phyloP scores from a whole-genome alignment of 2,888 invertebrate species.

The Pristionchus japonicus region DNA sequence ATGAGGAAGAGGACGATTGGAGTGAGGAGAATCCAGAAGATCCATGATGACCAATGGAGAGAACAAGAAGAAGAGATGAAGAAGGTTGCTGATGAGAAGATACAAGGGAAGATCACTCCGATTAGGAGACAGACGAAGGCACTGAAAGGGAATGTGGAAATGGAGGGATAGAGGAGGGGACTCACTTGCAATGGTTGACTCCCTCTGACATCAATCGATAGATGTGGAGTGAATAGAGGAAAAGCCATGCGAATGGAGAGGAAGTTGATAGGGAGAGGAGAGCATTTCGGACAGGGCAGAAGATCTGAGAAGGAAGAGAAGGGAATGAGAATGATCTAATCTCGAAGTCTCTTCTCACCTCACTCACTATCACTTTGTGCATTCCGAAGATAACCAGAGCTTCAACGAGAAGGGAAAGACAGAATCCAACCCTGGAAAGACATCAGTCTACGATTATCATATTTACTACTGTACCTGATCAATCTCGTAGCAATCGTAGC shows the following conservation, averaged over 20 bases:
- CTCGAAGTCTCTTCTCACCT: constrained; percentile 49
- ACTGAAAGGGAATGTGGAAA: constrained; percentile 49
- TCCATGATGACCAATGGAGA: constrained; percentile 57
- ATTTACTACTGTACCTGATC: constrained; percentile 5
- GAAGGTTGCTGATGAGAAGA: constrained; percentile 62
- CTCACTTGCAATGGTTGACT: constrained; percentile 56
- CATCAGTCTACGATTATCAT: constrained; percentile 6
- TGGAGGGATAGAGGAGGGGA: background rate
- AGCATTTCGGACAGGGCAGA: constrained; percentile 69
- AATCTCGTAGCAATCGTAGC: constrained; percentile 7
- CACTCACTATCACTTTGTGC: constrained; percentile 63
- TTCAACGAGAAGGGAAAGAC: constrained; percentile 67
- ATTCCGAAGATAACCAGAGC: constrained; percentile 63
- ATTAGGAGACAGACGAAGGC: constrained; percentile 60
- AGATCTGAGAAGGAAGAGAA: constrained; percentile 52
- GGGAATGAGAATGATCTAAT: background rate
- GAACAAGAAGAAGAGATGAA: constrained; percentile 61
- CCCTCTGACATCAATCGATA: constrained; percentile 67
- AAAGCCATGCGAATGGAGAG: constrained; percentile 70
- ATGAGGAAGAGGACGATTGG: constrained; percentile 68
- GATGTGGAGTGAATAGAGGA: constrained; percentile 66
- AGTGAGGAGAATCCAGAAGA: constrained; percentile 68
- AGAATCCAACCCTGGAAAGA: constrained; percentile 57
- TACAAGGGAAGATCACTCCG: constrained; percentile 65
- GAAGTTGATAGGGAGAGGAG: constrained; percentile 65